Conservation (phyloP, 2,888 invertebrate genomes). For the Itoplectis maculator region DNA sequence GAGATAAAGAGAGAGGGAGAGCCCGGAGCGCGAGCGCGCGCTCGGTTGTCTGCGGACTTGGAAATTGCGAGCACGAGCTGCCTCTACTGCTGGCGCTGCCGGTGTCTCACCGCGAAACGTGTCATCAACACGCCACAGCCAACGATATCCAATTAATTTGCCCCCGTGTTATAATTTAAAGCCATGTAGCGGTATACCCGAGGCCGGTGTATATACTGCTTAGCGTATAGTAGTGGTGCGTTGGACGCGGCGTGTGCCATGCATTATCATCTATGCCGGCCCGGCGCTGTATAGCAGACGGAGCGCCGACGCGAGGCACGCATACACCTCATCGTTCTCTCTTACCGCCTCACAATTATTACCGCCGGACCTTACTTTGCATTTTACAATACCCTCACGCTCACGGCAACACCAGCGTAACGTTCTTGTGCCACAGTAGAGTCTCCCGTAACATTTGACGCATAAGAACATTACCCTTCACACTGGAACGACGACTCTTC, state of each 20-base stretch:
- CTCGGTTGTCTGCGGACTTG: slow-evolving; percentile 43
- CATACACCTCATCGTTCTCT: slow-evolving; percentile 53
- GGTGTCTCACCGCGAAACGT: slow-evolving; percentile 70
- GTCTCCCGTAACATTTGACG: not conserved
- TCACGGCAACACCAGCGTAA: slow-evolving; percentile 13
- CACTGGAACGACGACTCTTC: too few species aligned
- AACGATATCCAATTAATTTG: slow-evolving; percentile 79
- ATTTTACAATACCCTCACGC: slow-evolving; percentile 56
- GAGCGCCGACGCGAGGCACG: slow-evolving; percentile 36
- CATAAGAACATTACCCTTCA: too few species aligned
- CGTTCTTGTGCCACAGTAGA: slow-evolving; percentile 12
- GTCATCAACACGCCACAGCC: slow-evolving; percentile 76
- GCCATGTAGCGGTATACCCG: slow-evolving; percentile 29
- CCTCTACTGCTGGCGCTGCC: slow-evolving; percentile 10
- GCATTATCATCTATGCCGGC: slow-evolving; percentile 48
- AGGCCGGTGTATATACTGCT: slow-evolving; percentile 21
- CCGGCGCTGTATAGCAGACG: slow-evolving; percentile 31
- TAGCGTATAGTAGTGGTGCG: slow-evolving; percentile 25
- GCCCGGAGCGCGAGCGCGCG: slow-evolving; percentile 1
- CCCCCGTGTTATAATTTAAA: slow-evolving; percentile 78
- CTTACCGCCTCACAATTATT: slow-evolving; percentile 52
- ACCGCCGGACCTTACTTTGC: slow-evolving; percentile 50
- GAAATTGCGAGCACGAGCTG: slow-evolving; percentile 52
- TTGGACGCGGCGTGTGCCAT: slow-evolving; percentile 48
- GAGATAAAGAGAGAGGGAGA: slow-evolving; percentile 14